Conservation (phyloP, 2,888 invertebrate species). For the Adelognathus sp. region DNA sequence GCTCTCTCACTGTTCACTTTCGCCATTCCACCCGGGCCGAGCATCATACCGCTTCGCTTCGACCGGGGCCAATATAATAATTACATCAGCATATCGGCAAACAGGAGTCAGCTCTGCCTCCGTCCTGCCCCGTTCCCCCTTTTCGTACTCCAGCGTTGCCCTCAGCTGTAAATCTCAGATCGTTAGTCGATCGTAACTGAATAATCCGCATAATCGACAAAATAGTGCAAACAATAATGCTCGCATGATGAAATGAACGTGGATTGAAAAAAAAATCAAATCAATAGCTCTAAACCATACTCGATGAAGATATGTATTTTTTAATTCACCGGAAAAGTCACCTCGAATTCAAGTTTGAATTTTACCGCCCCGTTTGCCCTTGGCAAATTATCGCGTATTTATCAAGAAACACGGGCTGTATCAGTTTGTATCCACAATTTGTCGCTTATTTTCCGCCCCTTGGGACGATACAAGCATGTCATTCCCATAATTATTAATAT, state of each 20-base stretch:
- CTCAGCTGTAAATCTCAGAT: conserved; percentile 23
- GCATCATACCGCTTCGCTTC: conserved; percentile 4
- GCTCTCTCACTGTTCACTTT: conserved; percentile 52
- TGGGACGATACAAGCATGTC: neutral
- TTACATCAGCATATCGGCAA: conserved; percentile 81
- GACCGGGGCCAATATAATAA: conserved; percentile 78
- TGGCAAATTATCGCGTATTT: neutral
- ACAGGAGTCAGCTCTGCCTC: conserved; percentile 76
- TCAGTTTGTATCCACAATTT: neutral
- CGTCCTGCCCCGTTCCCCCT: conserved; percentile 55
- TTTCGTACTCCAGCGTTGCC: conserved; percentile 64
- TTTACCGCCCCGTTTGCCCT: neutral
- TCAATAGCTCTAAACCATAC: neutral
- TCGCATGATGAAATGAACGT: neutral
- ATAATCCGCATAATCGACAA: neutral
- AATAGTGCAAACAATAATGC: conserved; percentile 60
- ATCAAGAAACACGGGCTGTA: neutral
- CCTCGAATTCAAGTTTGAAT: conserved; percentile 5
- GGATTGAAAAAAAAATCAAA: neutral
- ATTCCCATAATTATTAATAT: neutral
- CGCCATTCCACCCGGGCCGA: neutral
- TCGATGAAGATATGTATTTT: neutral
- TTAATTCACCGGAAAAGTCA: neutral
- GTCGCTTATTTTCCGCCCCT: neutral
- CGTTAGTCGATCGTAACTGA: neutral